Base-by-base conservation (phyloP, 2,113 vertebrate genomes). In the Maccullochella peelii region DNA sequence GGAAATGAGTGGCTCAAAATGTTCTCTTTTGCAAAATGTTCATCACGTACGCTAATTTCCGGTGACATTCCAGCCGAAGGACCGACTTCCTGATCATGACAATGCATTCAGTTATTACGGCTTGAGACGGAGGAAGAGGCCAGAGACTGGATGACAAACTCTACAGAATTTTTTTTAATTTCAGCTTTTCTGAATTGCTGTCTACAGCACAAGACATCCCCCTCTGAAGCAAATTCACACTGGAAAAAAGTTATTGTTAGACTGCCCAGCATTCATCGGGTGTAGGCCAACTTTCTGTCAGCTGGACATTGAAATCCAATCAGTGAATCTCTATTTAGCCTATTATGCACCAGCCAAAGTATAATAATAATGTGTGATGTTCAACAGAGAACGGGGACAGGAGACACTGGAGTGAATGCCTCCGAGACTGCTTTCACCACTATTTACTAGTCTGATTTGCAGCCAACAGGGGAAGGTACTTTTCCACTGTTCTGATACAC, bases 1-100 rank as follows among this genome's bases (percentile, higher is more conserved):
- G 67, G 67, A 85, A 85, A 63, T n/a, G 5, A 72, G 23, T 4
- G 69, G 36, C 62, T 83, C 67, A 77, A 78, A 81, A 49, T 10
- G 42, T 71, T 85, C 59, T 71, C 65, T 71, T 80, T 71, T 42
- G 65, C 66, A 40, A 50, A 76, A 74, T 27, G 57, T 79, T 89
- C 30, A 86, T 86, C 85, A 78, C 78, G 85, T 89, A 89, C 52
- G 0, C 84, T 79, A 74, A 87, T 86, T 89, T 93, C 93, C 84
- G 70, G 9, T 88, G 67, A 88, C 92, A 94, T 94, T 93, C 92
- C 92, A 89, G 59, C 67, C 61, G 25, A 70, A 91, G 57, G 58
- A 89, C 79, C 69, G 72, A 89, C 88, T 94, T 94, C 94, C 94
- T 93, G 90, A 80, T 83, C 40, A 52, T 84, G 86, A 94, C 94